Conservation (phyloP, 2,113 vertebrate species). For the Phalacrocorax brasilianus region DNA sequence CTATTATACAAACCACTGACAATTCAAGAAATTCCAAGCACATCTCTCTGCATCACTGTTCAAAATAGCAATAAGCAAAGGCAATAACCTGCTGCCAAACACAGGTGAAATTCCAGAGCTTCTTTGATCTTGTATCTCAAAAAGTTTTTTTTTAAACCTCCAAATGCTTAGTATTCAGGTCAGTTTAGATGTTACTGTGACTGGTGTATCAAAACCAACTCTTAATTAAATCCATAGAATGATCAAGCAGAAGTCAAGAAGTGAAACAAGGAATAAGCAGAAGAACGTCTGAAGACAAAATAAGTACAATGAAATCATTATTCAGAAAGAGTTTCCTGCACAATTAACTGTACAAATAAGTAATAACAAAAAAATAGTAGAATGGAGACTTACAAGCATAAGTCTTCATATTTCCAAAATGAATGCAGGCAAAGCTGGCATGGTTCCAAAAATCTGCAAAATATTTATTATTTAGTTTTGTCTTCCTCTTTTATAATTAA, state of each 20-base stretch:
- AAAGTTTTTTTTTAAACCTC: neutral
- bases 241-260: slow-evolving; percentile 42
- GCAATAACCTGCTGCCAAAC: slow-evolving; percentile 29
- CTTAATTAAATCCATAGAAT: slow-evolving; percentile 61
- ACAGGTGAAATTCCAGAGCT: neutral
- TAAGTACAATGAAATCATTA: slow-evolving; percentile 42
- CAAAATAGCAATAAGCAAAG: slow-evolving; percentile 26
- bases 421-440: slow-evolving; percentile 31
- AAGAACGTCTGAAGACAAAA: slow-evolving; percentile 19
- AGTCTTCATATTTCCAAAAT: slow-evolving; percentile 36
- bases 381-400: neutral
- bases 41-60: neutral
- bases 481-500: slow-evolving; percentile 71
- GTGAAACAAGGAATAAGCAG: slow-evolving; percentile 20
- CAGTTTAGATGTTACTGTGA: slow-evolving; percentile 60
- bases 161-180: slow-evolving; percentile 62
- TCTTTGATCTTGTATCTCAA: slow-evolving; percentile 32
- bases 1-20: slow-evolving; percentile 11
- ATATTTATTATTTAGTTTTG: slow-evolving; percentile 72
- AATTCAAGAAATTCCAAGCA: slow-evolving; percentile 46
- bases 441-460: slow-evolving; percentile 57
- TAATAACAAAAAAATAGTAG: neutral
- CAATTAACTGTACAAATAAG: slow-evolving; percentile 30
- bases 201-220: slow-evolving; percentile 60
- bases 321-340: slow-evolving; percentile 25